Conservation (phyloP, 2,797 vertebrate genomes). For the Hafferia zeledoni region DNA sequence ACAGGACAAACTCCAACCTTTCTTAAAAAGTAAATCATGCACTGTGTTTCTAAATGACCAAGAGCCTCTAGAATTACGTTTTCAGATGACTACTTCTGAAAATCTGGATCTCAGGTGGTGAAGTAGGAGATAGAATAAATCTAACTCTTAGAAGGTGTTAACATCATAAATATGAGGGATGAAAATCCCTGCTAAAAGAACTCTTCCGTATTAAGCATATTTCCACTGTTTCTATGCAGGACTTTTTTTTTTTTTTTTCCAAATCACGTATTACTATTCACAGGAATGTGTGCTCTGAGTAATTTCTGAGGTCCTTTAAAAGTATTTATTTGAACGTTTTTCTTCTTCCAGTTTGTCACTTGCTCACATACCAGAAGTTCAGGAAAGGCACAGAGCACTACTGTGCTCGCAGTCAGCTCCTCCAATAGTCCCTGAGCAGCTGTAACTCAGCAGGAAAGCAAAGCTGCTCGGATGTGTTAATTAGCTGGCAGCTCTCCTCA, state of each 20-base stretch:
- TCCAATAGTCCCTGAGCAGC: slow-evolving; percentile 24
- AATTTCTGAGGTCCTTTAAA: background rate
- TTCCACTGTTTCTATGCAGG: background rate
- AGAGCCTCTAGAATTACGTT: background rate
- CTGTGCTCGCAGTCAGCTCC: background rate
- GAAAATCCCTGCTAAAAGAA: background rate
- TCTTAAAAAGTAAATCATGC: background rate
- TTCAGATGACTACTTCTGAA: background rate
- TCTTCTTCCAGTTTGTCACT: slow-evolving; percentile 33
- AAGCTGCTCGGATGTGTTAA: slow-evolving; percentile 31
- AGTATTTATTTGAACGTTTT: background rate
- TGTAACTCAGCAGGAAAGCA: slow-evolving; percentile 9
- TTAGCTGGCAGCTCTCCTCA: slow-evolving; percentile 29
- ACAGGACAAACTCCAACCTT: background rate
- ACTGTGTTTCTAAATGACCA: background rate
- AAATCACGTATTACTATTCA: background rate
- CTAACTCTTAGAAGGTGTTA: background rate
- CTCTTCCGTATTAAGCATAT: background rate
- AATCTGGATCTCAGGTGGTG: background rate
- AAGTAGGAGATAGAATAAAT: background rate
- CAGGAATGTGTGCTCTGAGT: background rate
- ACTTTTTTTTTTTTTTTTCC: no score
- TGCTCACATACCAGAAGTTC: background rate
- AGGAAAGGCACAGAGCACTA: slow-evolving; percentile 12
- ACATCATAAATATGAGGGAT: background rate